Percentiles rank a stretch among this genome's conserved stretches.
Evolutionary conservation across 2,113 vertebrate species (phyloP).

Genomic region (Lophochroa leadbeateri): DNA sequence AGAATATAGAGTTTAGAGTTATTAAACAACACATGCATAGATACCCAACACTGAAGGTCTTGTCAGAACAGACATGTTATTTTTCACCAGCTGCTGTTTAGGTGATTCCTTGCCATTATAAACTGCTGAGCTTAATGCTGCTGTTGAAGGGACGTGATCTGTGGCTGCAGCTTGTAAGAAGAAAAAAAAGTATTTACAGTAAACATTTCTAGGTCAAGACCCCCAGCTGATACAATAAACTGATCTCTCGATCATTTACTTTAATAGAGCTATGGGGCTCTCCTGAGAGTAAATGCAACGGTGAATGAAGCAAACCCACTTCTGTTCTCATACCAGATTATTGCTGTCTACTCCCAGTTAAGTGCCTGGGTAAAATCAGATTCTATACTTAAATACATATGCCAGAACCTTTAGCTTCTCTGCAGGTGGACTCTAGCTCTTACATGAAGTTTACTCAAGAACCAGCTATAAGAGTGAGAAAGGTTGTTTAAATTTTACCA

Average conservation of each 20-base stretch:
- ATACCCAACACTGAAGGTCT: conserved; percentile 83
- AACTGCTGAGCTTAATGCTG: conserved; percentile 51
- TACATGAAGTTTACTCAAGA: neutral
- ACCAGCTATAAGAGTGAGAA: neutral
- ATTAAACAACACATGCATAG: neutral
- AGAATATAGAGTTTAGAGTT: neutral
- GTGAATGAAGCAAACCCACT: neutral
- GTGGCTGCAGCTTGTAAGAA: conserved; percentile 50
- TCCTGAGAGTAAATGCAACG: neutral
- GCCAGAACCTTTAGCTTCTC: neutral
- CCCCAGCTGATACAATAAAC: neutral
- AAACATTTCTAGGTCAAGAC: neutral
- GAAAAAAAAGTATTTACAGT: neutral
- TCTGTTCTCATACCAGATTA: neutral
- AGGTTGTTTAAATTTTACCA: neutral
- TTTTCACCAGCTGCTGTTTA: conserved; percentile 75
- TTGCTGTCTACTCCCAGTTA: neutral
- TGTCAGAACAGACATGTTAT: conserved; percentile 51
- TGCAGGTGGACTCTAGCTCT: neutral
- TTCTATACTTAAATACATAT: neutral
- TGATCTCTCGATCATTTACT: neutral
- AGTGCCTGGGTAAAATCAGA: neutral
- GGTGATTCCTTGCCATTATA: conserved; percentile 83
- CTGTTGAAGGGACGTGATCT: conserved; percentile 68
- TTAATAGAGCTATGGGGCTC: neutral